Conservation (phyloP, 2,888 invertebrate species). For the Andrena marginata region DNA sequence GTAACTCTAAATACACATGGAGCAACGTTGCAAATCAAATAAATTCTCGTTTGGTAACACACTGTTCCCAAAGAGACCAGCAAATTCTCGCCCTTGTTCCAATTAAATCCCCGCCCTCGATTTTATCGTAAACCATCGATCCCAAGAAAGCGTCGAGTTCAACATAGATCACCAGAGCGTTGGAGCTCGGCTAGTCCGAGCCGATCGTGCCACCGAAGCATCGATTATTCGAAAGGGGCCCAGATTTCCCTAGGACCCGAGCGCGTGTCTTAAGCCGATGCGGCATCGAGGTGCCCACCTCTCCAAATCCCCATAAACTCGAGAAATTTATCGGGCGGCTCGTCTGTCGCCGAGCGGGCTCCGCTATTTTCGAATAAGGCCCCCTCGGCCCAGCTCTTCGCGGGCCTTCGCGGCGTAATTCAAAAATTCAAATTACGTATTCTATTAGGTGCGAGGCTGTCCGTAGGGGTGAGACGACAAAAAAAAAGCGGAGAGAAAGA, state of each 20-base stretch:
- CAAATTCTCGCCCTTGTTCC: not conserved
- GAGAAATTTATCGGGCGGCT: slow-evolving; percentile 76
- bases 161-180: too few species aligned
- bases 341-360: slow-evolving; percentile 59
- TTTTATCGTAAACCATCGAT: slow-evolving; percentile 8
- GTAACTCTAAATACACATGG: too few species aligned
- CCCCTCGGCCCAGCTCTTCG: slow-evolving; percentile 1
- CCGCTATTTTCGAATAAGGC: slow-evolving; percentile 36
- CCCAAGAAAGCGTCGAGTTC: slow-evolving; percentile 11
- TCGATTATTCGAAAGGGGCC: slow-evolving; percentile 35
- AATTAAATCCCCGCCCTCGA: slow-evolving; percentile 6
- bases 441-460: slow-evolving; percentile 81
- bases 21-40: too few species aligned
- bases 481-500: slow-evolving; percentile 32
- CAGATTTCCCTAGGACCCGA: slow-evolving; percentile 41
- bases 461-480: slow-evolving; percentile 47
- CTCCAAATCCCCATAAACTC: slow-evolving; percentile 74
- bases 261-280: slow-evolving; percentile 61
- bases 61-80: too few species aligned
- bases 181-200: too few species aligned
- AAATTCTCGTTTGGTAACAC: too few species aligned
- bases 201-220: slow-evolving; percentile 18
- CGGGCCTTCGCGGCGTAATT: slow-evolving; percentile 60
- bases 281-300: slow-evolving; percentile 35
- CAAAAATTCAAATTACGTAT: slow-evolving; percentile 83